Percentiles rank a stretch among this genome's conserved stretches.
These are phyloP conservation scores for Prinia subflava DNA, from an alignment of 2,113 vertebrate species.

Conservation along the genomic window DNA sequence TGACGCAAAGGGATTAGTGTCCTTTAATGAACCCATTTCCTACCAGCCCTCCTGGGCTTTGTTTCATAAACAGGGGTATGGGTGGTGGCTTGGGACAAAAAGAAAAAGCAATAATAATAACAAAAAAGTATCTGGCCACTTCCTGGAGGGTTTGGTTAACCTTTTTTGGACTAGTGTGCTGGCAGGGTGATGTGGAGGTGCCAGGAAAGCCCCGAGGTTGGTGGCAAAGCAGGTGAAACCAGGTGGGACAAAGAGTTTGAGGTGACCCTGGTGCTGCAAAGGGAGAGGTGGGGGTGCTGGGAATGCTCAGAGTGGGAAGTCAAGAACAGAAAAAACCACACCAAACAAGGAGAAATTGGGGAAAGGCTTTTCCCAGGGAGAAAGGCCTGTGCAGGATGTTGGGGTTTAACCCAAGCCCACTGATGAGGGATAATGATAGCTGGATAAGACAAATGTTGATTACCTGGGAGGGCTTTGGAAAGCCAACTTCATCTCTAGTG, in stretches of 20 bases:
- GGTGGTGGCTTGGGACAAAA: neutral
- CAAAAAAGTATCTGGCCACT: neutral
- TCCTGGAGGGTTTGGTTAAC: neutral
- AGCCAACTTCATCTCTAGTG: neutral
- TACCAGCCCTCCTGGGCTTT: neutral
- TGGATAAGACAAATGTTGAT: neutral
- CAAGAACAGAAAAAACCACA: neutral
- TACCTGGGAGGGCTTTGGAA: neutral
- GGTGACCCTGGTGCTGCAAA: neutral
- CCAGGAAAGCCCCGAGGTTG: accelerated
- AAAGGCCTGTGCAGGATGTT: neutral
- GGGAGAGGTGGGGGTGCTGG: neutral
- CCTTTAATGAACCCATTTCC: constrained; percentile 19
- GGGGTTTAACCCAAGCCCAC: neutral
- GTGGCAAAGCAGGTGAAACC: neutral
- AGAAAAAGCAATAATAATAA: neutral
- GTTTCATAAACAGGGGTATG: neutral
- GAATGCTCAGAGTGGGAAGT: neutral
- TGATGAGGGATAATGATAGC: neutral
- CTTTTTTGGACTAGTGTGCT: neutral
- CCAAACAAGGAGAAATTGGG: neutral
- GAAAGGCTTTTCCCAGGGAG: neutral
- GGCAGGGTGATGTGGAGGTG: neutral
- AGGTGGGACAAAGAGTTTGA: neutral
- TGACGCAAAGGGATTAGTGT: constrained; percentile 15